A percentile compares a stretch with the other conserved stretches of the same genome.
Evolutionary conservation across 2,797 vertebrate genomes (phyloP).

Genomic region (Neoniphon sammara): DNA sequence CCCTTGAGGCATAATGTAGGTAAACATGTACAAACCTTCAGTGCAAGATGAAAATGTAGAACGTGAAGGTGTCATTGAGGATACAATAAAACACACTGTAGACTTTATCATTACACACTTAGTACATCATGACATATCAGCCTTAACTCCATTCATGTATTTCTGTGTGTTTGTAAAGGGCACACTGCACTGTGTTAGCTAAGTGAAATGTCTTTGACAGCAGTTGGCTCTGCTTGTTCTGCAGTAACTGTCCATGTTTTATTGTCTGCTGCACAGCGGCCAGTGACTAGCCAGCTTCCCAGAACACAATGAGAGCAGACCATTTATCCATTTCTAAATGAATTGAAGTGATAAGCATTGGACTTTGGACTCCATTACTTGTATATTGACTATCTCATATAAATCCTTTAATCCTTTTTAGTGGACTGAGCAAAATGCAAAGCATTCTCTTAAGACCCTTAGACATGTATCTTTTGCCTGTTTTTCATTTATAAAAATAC

Average conservation of each 20-base stretch:
- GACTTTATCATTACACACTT: too few species aligned
- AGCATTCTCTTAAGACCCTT: too few species aligned
- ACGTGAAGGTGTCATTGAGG: too few species aligned
- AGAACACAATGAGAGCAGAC: slow-evolving; percentile 58
- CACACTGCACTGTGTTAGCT: background rate
- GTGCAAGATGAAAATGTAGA: too few species aligned
- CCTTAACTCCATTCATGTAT: background rate
- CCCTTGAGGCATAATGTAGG: too few species aligned
- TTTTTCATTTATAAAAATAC: background rate
- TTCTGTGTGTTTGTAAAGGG: background rate
- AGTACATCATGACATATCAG: too few species aligned
- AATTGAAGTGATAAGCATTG: slow-evolving; percentile 36
- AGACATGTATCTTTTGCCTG: too few species aligned
- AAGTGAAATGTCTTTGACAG: slow-evolving; percentile 4
- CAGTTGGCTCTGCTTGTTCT: slow-evolving; percentile 7
- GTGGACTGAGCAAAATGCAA: too few species aligned
- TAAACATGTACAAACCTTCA: too few species aligned
- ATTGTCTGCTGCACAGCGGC: slow-evolving; percentile 31
- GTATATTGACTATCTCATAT: background rate
- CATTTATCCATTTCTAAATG: slow-evolving; percentile 55
- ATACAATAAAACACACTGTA: too few species aligned
- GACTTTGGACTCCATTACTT: slow-evolving; percentile 17
- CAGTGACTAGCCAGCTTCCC: slow-evolving; percentile 29
- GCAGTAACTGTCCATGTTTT: slow-evolving; percentile 14
- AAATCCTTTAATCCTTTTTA: too few species aligned